phyloP scores from a whole-genome alignment of 2,888 invertebrate genomes.

The Hedya salicella region DNA sequence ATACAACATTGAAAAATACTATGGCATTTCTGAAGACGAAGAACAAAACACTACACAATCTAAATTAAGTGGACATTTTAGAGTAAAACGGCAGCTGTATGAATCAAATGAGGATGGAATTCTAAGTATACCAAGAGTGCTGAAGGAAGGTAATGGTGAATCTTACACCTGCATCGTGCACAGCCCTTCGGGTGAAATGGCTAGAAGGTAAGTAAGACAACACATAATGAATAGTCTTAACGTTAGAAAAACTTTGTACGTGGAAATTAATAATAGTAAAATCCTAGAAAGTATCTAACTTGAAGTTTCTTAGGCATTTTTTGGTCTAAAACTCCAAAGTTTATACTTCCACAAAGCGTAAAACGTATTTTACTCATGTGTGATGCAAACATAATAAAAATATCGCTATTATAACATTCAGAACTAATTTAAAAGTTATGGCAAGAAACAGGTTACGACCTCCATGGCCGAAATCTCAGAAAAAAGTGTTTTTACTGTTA shows the following conservation, averaged over 20 bases:
- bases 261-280: no score
- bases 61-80: background rate
- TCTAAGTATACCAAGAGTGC: slow-evolving; percentile 84
- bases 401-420: no score
- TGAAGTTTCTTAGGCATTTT: no score
- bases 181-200: slow-evolving; percentile 90
- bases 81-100: slow-evolving; percentile 61
- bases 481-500: no score
- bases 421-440: no score
- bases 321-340: no score
- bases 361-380: no score
- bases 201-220: slow-evolving; percentile 81
- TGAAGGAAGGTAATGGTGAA: slow-evolving; percentile 89
- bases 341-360: no score
- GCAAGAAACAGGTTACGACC: no score
- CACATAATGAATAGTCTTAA: background rate
- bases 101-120: slow-evolving; percentile 82
- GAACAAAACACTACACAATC: background rate
- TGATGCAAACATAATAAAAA: no score
- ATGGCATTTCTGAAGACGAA: background rate
- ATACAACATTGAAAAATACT: background rate
- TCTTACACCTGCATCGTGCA: slow-evolving; percentile 92
- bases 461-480: no score
- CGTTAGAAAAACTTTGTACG: background rate
- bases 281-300: no score